Conservation (phyloP, 2,888 invertebrate species). For the Ectobius pallidus region DNA sequence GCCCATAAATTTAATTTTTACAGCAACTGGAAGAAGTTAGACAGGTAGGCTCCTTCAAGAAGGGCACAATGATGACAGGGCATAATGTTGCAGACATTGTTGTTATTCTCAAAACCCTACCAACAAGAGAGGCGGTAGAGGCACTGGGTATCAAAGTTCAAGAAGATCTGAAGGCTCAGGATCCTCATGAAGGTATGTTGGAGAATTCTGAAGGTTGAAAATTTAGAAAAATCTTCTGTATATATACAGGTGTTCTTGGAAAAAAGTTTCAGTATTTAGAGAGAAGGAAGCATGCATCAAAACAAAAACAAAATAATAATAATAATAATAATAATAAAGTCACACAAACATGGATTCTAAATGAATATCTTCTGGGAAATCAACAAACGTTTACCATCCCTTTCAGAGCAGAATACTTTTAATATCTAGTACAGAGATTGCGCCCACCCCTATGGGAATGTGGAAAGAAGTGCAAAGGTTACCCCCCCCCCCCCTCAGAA, state of each 20-base stretch:
- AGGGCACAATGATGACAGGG: conserved; percentile 95
- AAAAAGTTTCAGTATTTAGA: conserved; percentile 4
- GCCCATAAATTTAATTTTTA: conserved; percentile 45
- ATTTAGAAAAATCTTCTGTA: neutral
- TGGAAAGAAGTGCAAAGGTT: no score
- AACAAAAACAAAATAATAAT: no score
- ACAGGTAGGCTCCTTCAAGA: conserved; percentile 97
- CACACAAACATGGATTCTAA: no score
- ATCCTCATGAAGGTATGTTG: conserved; percentile 60
- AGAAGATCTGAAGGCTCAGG: conserved; percentile 81
- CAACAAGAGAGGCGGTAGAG: conserved; percentile 94
- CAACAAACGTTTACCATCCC: no score
- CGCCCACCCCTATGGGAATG: no score
- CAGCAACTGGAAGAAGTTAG: conserved; percentile 92
- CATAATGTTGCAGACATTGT: conserved; percentile 96
- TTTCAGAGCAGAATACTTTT: no score
- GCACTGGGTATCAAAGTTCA: conserved; percentile 87
- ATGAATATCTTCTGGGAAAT: no score
- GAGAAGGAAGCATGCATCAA: no score
- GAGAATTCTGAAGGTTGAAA: no score
- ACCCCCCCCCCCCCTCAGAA: no score
- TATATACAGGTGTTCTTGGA: neutral
- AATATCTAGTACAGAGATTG: no score
- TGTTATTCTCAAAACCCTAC: conserved; percentile 93
- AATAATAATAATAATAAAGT: no score